These are phyloP conservation scores for Melinaea menophilus DNA, from an alignment of 2,888 invertebrate species.

Conservation along the genomic window DNA sequence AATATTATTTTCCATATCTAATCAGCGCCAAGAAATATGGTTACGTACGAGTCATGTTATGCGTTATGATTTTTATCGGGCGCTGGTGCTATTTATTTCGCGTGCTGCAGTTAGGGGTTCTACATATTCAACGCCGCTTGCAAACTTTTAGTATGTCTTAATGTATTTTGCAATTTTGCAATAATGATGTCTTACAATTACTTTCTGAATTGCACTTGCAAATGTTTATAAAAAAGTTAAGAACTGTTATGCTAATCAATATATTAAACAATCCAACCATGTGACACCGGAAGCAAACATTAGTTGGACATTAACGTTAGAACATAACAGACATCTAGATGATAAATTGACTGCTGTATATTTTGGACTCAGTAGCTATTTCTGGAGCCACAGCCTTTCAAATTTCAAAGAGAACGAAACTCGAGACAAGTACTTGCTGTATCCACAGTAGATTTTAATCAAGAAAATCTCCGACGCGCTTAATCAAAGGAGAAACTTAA, in stretches of 20 bases:
- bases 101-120: constrained; percentile 17
- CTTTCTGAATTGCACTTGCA: background rate
- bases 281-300: too few relatives aligned
- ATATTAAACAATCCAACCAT: too few relatives aligned
- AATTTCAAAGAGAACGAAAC: constrained; percentile 52
- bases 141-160: constrained; percentile 3
- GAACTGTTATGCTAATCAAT: too few relatives aligned
- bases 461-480: constrained; percentile 57
- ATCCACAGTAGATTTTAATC: constrained; percentile 58
- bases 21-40: constrained; percentile 67
- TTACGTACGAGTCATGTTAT: constrained; percentile 53
- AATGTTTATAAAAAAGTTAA: background rate
- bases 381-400: constrained; percentile 40
- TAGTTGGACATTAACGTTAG: too few relatives aligned
- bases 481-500: constrained; percentile 61
- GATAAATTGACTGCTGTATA: constrained; percentile 13
- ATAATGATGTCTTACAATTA: background rate
- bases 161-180: background rate
- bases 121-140: constrained; percentile 11
- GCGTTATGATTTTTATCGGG: constrained; percentile 42
- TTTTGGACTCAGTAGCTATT: constrained; percentile 26
- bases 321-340: background rate
- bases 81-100: constrained; percentile 29
- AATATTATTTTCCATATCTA: constrained; percentile 72
- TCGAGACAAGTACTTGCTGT: constrained; percentile 37